Evolutionary conservation across 2,797 vertebrate genomes (phyloP), one percentile per base, ranked within the genome.

Genomic region (Danio tinwini): DNA sequence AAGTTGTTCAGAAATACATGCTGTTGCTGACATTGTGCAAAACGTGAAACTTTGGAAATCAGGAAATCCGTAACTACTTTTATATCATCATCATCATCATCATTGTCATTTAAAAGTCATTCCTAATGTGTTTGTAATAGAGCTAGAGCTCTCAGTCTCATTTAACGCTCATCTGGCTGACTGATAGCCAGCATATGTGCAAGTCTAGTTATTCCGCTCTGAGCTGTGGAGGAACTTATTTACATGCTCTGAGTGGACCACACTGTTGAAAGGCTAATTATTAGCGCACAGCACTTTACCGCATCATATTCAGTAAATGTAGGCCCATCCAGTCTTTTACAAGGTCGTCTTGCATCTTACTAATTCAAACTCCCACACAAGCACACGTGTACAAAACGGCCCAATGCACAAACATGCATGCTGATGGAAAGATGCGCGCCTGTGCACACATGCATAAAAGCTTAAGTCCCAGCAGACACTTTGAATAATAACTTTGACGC

Each of bases 281-380:
- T 84, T 82, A 84, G 17, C 81, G 74, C 39, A 75, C 64, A 67
- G 63, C 56, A 82, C 80, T 88, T 53, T 85, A 59, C 79, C 59
- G 80, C 87, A 84, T 83, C 77, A 85, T 84, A 84, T 88, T 81
- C 76, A 61, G 58, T 80, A 76, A 81, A 76, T 88, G 53, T 61
- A 63, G 55, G 21, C 50, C 55, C 17, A 17, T 42, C 40, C 21
- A 58, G n/a, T 72, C 56, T 52, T 40, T 55, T 42, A 42, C 49
- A 79, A 76, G 61, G 40, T 44, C 29, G 5, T 77, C 39, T 37
- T 42, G 17, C 17, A 68, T 37, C 42, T 49, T 50, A n/a, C 14
- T 49, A 39, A 65, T 65, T 52, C 6, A 40, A 56, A 83, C 39
- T 70, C 59, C 39, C 49, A 79, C 71, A 64, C 55, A 59, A 11